Evolutionary conservation across 2,797 vertebrate genomes (phyloP).

Genomic region (Manis crassicaudata): DNA sequence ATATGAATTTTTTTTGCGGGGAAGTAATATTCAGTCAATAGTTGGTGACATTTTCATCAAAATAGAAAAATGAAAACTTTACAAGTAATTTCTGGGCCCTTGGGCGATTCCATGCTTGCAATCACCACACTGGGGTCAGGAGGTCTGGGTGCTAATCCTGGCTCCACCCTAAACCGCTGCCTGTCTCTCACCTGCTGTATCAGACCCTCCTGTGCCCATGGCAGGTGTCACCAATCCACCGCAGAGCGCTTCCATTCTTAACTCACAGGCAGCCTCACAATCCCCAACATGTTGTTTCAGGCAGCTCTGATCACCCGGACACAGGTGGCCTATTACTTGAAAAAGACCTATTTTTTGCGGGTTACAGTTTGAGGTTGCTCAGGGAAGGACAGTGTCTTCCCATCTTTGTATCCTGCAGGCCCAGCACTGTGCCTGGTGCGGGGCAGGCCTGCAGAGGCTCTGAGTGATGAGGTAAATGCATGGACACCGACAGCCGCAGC

Average conservation of each 20-base stretch:
- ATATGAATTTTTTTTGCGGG: not conserved
- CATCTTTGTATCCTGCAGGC: not conserved
- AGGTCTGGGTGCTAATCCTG: not conserved
- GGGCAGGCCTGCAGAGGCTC: not conserved
- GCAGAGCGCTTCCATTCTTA: not conserved
- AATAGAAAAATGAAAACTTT: not conserved
- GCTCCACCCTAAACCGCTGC: not conserved
- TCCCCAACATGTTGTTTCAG: not conserved
- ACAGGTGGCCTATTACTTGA: not conserved
- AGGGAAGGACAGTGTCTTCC: not conserved
- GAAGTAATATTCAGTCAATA: not conserved
- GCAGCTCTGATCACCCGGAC: not conserved
- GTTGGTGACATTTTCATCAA: not conserved
- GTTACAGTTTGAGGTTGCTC: not conserved
- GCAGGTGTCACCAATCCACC: not conserved
- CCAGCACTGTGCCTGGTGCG: not conserved
- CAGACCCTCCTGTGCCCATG: not conserved
- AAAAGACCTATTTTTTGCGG: not conserved
- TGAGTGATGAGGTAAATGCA: rapidly evolving
- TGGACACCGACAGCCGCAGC: no score
- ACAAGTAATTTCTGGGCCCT: not conserved
- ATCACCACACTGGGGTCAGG: not conserved
- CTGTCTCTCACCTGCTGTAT: rapidly evolving
- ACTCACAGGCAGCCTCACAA: not conserved
- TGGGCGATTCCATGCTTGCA: not conserved